Evolutionary conservation across 2,888 invertebrate genomes (phyloP).

Genomic region (Hypomecis punctinalis): DNA sequence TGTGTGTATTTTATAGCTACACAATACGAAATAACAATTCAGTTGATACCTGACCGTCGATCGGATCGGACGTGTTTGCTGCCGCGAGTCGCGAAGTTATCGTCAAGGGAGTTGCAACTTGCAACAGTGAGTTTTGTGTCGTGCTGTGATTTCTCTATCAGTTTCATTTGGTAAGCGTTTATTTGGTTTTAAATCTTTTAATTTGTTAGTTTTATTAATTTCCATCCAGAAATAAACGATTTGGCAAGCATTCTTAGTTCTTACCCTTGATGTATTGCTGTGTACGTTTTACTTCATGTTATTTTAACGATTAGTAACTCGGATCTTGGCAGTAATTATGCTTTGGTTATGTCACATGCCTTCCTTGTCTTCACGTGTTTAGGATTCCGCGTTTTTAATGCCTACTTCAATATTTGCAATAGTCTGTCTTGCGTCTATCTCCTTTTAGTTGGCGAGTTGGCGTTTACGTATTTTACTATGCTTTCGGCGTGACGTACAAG

Average conservation of each 20-base stretch:
- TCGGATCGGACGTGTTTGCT: slow-evolving; percentile 54
- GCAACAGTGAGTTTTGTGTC: slow-evolving; percentile 59
- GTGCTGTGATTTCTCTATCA: slow-evolving; percentile 66
- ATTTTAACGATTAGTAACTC: slow-evolving; percentile 23
- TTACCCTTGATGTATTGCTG: slow-evolving; percentile 65
- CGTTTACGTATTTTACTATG: slow-evolving; percentile 1
- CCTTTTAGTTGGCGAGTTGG: slow-evolving; percentile 2
- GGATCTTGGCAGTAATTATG: slow-evolving; percentile 30
- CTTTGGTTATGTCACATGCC: slow-evolving; percentile 24
- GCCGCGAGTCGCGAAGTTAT: slow-evolving; percentile 52
- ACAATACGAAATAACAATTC: slow-evolving; percentile 57
- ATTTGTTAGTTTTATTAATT: slow-evolving; percentile 11
- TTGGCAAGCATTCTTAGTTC: slow-evolving; percentile 63
- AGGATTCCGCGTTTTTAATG: slow-evolving; percentile 16
- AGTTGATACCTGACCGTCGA: slow-evolving; percentile 67
- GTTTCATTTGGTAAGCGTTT: slow-evolving; percentile 64
- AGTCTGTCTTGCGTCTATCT: slow-evolving; percentile 8
- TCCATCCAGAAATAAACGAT: slow-evolving; percentile 70
- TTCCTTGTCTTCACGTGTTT: slow-evolving; percentile 22
- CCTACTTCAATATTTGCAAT: slow-evolving; percentile 26
- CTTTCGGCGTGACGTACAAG: slow-evolving; percentile 5
- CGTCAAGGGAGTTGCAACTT: slow-evolving; percentile 18
- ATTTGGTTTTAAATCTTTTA: slow-evolving; percentile 6
- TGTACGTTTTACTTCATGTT: slow-evolving; percentile 27
- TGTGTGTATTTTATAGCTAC: slow-evolving; percentile 48